These are phyloP conservation scores for Xanthia togata DNA, from an alignment of 2,888 invertebrate genomes.

Conservation along the genomic window DNA sequence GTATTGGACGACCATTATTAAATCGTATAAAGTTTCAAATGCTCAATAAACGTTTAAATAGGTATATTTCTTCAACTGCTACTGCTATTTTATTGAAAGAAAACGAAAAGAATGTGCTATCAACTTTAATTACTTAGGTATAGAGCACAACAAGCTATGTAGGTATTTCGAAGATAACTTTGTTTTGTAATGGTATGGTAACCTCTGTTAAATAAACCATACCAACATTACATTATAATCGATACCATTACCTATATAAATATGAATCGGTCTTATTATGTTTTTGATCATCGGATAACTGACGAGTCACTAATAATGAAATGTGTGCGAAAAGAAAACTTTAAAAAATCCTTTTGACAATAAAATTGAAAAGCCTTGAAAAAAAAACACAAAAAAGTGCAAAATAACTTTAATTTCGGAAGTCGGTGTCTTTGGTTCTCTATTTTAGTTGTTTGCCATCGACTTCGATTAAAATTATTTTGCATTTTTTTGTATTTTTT, in stretches of 20 bases:
- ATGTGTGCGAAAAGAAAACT: neutral
- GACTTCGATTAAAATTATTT: no score
- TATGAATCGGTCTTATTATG: neutral
- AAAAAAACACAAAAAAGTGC: no score
- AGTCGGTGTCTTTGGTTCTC: no score
- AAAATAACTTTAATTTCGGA: no score
- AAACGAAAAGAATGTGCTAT: neutral
- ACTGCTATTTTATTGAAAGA: neutral
- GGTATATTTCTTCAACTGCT: neutral
- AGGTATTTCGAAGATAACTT: neutral
- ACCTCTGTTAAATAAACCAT: no score
- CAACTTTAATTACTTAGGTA: neutral
- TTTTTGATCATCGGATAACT: neutral
- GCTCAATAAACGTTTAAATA: slow-evolving; percentile 13
- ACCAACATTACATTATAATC: neutral
- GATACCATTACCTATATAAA: no score
- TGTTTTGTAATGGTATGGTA: neutral
- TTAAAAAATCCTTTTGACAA: no score
- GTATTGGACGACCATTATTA: neutral
- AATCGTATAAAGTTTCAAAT: slow-evolving; percentile 18
- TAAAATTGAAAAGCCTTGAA: no score
- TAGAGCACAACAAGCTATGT: neutral
- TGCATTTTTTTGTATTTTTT: no score
- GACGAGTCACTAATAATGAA: neutral
- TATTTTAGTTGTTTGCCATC: no score